Percentiles rank a stretch among this genome's conserved stretches.
Conservation (phyloP, 2,797 vertebrate species). For the Nannoperca australis region DNA sequence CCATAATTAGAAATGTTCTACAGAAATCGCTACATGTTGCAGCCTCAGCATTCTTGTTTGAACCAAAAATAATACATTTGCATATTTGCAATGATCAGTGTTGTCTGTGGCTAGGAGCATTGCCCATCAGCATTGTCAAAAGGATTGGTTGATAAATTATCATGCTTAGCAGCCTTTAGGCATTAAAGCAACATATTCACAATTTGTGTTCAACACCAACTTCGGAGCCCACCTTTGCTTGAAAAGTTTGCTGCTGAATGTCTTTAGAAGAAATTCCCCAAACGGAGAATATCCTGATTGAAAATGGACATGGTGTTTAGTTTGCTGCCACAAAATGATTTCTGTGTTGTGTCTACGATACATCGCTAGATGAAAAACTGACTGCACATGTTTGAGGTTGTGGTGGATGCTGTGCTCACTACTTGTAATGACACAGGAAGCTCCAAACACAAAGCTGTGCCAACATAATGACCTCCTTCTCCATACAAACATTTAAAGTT, state of each 20-base stretch:
- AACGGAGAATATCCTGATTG: background rate
- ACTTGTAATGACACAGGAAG: constrained; percentile 41
- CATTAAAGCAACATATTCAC: constrained; percentile 18
- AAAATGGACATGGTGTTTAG: constrained; percentile 3
- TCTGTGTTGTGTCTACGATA: constrained; percentile 9
- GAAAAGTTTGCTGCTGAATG: background rate
- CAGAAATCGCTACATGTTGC: constrained; percentile 26
- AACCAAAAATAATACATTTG: constrained; percentile 37
- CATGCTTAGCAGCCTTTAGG: constrained; percentile 15
- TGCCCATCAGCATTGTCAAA: constrained; percentile 15
- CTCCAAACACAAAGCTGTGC: constrained; percentile 35
- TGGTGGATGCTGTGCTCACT: constrained; percentile 25
- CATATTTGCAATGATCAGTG: constrained; percentile 15
- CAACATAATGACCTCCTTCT: constrained; percentile 56
- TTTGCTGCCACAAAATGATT: constrained; percentile 3
- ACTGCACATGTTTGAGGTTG: constrained; percentile 29
- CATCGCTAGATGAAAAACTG: constrained; percentile 4
- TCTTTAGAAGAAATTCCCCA: constrained; percentile 3
- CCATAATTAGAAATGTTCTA: constrained; percentile 40
- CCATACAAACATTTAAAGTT: constrained; percentile 51
- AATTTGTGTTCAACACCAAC: constrained; percentile 9
- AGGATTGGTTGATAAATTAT: constrained; percentile 27
- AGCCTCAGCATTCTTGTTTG: constrained; percentile 49
- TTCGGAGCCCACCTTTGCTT: constrained; percentile 1
- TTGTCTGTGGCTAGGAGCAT: constrained; percentile 29